Percentiles rank a stretch among this genome's conserved stretches.
Evolutionary conservation across 2,113 vertebrate genomes (phyloP).

Genomic region (Bubalus kerabau): DNA sequence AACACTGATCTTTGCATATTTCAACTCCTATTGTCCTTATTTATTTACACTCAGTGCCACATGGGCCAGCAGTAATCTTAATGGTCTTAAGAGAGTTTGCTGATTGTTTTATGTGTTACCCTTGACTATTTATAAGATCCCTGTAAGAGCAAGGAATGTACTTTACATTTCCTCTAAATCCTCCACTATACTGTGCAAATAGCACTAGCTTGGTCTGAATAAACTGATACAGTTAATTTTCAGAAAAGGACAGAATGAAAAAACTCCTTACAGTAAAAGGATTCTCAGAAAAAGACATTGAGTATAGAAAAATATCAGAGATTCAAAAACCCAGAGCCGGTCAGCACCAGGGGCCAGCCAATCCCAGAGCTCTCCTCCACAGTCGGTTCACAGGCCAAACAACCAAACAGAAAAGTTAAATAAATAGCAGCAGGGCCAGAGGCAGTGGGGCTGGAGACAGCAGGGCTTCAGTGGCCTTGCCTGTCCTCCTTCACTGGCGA

Average conservation of each 20-base stretch:
- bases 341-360: background rate
- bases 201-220: background rate
- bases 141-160: background rate
- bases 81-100: background rate
- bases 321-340: background rate
- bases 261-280: background rate
- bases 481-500: background rate
- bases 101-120: background rate
- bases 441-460: background rate
- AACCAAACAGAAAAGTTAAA: background rate
- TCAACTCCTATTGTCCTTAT: background rate
- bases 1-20: background rate
- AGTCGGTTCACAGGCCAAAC: background rate
- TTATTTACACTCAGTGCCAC: background rate
- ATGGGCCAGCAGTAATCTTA: background rate
- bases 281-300: background rate
- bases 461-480: background rate
- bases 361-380: background rate
- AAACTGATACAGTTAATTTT: background rate
- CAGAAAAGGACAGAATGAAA: background rate
- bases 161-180: background rate
- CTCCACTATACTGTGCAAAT: background rate
- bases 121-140: background rate
- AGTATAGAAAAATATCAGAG: background rate
- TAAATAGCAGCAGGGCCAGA: background rate